Evolutionary conservation across 2,797 vertebrate genomes (phyloP).

Genomic region (Takifugu rubripes): DNA sequence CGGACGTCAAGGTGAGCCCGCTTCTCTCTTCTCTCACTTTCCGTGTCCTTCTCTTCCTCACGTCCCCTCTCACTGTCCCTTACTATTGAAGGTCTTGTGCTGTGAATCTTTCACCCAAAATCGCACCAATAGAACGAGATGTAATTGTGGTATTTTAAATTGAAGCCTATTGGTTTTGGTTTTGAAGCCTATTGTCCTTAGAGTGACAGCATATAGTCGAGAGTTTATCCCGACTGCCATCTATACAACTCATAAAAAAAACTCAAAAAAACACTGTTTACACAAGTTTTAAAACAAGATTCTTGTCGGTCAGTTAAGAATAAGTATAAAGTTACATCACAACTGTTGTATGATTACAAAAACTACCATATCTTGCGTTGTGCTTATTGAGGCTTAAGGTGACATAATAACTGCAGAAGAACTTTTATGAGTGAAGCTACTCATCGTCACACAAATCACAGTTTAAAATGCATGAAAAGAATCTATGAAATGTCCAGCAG

Average conservation of each 20-base stretch:
- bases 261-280: too few relatives aligned
- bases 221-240: too few relatives aligned
- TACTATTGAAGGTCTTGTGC: neutral
- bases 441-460: too few relatives aligned
- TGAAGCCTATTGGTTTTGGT: neutral
- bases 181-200: constrained; percentile 2
- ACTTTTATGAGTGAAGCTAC: too few relatives aligned
- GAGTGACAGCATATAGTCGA: neutral
- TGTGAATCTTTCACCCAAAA: constrained; percentile 7
- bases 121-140: neutral
- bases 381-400: too few relatives aligned
- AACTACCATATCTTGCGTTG: too few relatives aligned
- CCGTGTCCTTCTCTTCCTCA: constrained; percentile 6
- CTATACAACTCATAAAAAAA: too few relatives aligned
- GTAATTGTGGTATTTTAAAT: neutral
- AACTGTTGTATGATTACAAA: too few relatives aligned
- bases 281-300: neutral
- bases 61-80: neutral
- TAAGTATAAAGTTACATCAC: too few relatives aligned
- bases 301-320: neutral
- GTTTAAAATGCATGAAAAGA: too few relatives aligned
- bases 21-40: constrained; percentile 1
- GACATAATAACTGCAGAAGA: too few relatives aligned
- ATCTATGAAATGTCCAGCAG: too few relatives aligned
- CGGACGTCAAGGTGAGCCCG: constrained; percentile 77